These are phyloP conservation scores for Triops cancriformis DNA, from an alignment of 1,140 invertebrate species.

Conservation along the genomic window DNA sequence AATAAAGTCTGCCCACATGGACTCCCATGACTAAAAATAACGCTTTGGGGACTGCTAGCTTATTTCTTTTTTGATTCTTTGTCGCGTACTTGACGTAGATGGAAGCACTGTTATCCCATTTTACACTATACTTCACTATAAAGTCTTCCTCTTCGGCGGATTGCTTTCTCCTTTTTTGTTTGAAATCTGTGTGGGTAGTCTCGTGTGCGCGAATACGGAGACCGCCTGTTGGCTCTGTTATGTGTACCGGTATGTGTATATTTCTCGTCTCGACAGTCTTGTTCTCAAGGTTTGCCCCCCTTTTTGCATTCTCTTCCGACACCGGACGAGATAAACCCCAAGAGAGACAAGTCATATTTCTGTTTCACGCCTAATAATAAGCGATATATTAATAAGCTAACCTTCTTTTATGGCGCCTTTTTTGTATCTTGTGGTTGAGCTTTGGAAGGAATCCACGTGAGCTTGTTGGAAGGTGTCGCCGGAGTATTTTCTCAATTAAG, in stretches of 20 bases:
- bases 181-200: too few relatives aligned
- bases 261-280: background rate
- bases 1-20: background rate
- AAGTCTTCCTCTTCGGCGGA: background rate
- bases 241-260: background rate
- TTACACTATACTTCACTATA: background rate
- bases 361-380: background rate
- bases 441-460: background rate
- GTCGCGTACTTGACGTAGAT: background rate
- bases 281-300: background rate
- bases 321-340: background rate
- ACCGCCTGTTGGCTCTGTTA: background rate
- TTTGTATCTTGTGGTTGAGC: background rate
- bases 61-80: background rate
- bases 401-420: background rate
- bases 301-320: background rate
- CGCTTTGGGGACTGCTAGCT: background rate
- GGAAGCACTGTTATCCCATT: background rate
- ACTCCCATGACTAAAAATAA: background rate
- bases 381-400: background rate
- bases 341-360: constrained; percentile 1
- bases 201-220: background rate
- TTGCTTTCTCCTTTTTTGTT: too few relatives aligned
- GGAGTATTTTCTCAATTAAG: too few relatives aligned
- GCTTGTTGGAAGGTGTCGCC: too few relatives aligned